Evolutionary conservation across 2,797 vertebrate genomes (phyloP).

Genomic region (Pipistrellus pipistrellus): DNA sequence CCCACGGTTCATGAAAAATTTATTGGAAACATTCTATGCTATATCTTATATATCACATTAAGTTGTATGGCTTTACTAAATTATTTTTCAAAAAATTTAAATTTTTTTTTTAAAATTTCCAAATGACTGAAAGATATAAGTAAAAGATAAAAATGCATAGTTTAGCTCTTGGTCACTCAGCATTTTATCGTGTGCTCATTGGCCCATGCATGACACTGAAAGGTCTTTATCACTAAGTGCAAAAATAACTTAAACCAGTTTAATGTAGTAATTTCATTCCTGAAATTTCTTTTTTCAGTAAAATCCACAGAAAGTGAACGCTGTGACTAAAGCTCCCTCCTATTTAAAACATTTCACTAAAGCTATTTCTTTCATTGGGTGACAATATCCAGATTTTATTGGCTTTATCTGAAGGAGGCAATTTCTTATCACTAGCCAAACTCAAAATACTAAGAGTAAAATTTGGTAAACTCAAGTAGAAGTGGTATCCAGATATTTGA

Average conservation of each 20-base stretch:
- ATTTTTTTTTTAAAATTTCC: constrained; percentile 2
- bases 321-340: background rate
- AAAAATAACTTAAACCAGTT: constrained; percentile 11
- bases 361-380: background rate
- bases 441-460: constrained; percentile 39
- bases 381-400: constrained; percentile 34
- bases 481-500: background rate
- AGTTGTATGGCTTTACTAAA: background rate
- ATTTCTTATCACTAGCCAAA: constrained; percentile 17
- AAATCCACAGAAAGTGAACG: background rate
- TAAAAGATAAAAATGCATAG: background rate
- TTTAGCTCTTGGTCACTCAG: background rate
- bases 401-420: background rate
- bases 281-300: constrained; percentile 41
- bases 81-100: background rate
- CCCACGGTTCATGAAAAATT: background rate
- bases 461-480: constrained; percentile 15
- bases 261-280: background rate
- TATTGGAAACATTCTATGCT: background rate
- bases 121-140: background rate
- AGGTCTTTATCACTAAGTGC: background rate
- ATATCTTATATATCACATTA: background rate
- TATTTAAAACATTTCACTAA: constrained; percentile 7
- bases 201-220: background rate
- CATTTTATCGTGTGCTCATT: background rate